phyloP scores from a whole-genome alignment of 2,888 invertebrate genomes.

The Molorchus minor region DNA sequence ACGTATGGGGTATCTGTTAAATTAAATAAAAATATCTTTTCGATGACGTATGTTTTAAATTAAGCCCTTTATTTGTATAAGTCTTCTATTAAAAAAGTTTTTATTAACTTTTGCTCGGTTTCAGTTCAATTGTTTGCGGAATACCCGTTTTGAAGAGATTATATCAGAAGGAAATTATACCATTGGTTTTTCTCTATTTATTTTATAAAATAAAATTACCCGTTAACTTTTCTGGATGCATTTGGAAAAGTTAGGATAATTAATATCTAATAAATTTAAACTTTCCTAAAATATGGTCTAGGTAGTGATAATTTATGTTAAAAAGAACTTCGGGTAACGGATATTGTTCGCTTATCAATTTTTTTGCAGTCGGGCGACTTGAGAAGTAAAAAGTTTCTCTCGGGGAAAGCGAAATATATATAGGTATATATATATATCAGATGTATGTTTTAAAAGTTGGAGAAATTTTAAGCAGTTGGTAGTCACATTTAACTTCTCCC shows the following conservation, averaged over 20 bases:
- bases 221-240: slow-evolving; percentile 7
- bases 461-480: slow-evolving; percentile 31
- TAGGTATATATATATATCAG: slow-evolving; percentile 42
- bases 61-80: no score
- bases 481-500: slow-evolving; percentile 35
- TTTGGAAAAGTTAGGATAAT: slow-evolving; percentile 16
- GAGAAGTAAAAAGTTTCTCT: slow-evolving; percentile 34
- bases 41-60: no score
- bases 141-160: not conserved
- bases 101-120: no score
- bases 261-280: slow-evolving; percentile 24
- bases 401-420: slow-evolving; percentile 36
- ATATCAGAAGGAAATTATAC: slow-evolving; percentile 5
- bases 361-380: slow-evolving; percentile 6
- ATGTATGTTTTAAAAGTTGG: slow-evolving; percentile 37
- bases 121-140: not conserved
- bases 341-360: slow-evolving; percentile 23
- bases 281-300: slow-evolving; percentile 9
- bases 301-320: slow-evolving; percentile 21
- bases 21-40: no score
- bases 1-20: no score
- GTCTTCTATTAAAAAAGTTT: no score
- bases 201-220: not conserved
- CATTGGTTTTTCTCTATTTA: slow-evolving; percentile 5
- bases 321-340: slow-evolving; percentile 4